Evolutionary conservation across 2,797 vertebrate genomes (phyloP), one percentile per base, ranked within the genome.

Genomic region (Siniperca scherzeri): DNA sequence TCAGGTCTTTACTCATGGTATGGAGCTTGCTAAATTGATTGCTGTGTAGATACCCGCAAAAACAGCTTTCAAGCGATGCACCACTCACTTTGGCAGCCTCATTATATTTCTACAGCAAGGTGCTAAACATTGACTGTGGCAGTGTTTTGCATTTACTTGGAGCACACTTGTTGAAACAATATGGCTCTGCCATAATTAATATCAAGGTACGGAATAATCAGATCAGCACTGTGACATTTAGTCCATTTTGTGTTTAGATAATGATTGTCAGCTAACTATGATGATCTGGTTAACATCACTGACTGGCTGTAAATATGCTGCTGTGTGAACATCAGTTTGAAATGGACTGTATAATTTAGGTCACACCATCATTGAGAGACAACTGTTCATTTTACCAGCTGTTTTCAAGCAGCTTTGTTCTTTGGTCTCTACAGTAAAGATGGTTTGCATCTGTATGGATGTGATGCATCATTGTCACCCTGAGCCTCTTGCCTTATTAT

Each of bases 401-500:
- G 62, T 67, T 80, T 67, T 25, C 27, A 16, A 40, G 25, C 56
- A 36, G 55, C 33, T 52, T 53, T 71, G 46, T 56, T 42, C 21
- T 57, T 33, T 16, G 4, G 42, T 67, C 12, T 69, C 17, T 38
- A 22, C 5, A 11, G 21, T 10, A 30, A n/a, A 64, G 17, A 11
- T 30, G 21, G 52, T 66, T 67, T 22, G 1, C 50, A 66, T 66
- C 16, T 83, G 57, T 21, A 12, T 44, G 21, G 13, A 46, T 40
- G 30, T 19, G 59, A 77, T 27, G 50, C 50, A 73, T 33, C 50
- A 12, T 30, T 9, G 19, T 25, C 38, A 36, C 52, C 52, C 19
- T 70, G 17, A 62, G 48, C 57, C 60, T 46, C 7, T 11, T 25
- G 42, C 3, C 21, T 19, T 12, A 19, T 38, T 61, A 10, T 53